Conservation (phyloP, 2,888 invertebrate genomes). For the Chloroclysta siterata region DNA sequence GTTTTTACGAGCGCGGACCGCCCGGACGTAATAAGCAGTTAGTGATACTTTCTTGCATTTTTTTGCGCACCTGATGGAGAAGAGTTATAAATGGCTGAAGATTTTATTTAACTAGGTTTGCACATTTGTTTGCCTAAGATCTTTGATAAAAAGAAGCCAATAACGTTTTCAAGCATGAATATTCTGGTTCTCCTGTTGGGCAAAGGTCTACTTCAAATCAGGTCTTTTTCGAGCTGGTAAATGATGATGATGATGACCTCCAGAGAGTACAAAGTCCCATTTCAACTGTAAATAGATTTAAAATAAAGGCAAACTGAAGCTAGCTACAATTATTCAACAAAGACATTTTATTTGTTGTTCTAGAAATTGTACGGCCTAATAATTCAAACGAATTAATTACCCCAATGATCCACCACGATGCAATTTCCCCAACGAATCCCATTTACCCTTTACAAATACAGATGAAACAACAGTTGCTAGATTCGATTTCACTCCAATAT, state of each 20-base stretch:
- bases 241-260: no score
- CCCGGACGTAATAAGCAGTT: conserved; percentile 30
- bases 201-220: no score
- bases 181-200: no score
- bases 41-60: conserved; percentile 33
- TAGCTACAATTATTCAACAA: neutral
- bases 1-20: conserved; percentile 32
- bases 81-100: conserved; percentile 3
- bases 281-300: no score
- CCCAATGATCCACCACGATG: conserved; percentile 19
- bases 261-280: no score
- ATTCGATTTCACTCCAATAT: conserved; percentile 5
- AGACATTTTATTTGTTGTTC: neutral
- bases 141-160: no score
- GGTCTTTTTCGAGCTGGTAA: no score
- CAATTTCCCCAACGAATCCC: conserved; percentile 19
- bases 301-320: no score
- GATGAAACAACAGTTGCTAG: neutral
- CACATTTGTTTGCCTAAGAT: no score
- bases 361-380: neutral
- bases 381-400: conserved; percentile 21
- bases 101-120: neutral
- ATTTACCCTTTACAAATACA: conserved; percentile 13
- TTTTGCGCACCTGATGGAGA: conserved; percentile 25
- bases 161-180: no score